Conservation (phyloP, 2,113 vertebrate genomes). For the Melanostigma gelatinosum region DNA sequence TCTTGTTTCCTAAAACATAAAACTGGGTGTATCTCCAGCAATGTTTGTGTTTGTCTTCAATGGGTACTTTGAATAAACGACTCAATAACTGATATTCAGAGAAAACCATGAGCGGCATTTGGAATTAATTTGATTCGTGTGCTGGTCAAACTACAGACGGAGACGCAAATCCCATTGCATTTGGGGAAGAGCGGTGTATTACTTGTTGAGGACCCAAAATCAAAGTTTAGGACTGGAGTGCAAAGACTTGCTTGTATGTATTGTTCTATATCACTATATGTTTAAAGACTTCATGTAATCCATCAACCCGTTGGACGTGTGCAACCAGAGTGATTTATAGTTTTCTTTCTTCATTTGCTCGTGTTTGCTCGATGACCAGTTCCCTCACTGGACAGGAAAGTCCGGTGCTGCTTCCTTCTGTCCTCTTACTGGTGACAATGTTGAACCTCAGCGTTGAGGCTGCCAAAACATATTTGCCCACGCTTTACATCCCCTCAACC, state of each 20-base stretch:
- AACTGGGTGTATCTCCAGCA: not conserved
- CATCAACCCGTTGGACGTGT: not conserved
- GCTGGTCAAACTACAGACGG: not conserved
- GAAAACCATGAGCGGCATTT: not conserved
- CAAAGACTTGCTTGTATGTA: not conserved
- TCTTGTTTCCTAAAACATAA: not conserved
- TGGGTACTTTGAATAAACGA: not conserved
- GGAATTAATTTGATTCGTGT: not conserved
- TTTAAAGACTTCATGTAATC: slow-evolving; percentile 2
- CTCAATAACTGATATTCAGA: not conserved
- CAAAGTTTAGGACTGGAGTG: not conserved
- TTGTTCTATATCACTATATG: not conserved
- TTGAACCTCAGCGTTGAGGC: not conserved
- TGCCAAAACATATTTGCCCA: slow-evolving; percentile 6
- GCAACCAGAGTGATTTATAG: slow-evolving; percentile 16
- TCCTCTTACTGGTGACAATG: not conserved
- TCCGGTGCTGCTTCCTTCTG: slow-evolving; percentile 5
- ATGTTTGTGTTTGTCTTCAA: not conserved
- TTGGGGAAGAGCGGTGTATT: not conserved
- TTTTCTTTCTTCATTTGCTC: not conserved
- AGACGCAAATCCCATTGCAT: not conserved
- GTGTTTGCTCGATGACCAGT: slow-evolving; percentile 46
- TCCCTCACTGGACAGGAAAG: slow-evolving; percentile 47
- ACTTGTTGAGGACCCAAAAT: not conserved
- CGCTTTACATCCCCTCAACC: not conserved